Evolutionary conservation across 2,888 invertebrate genomes (phyloP), one percentile per base, ranked within the genome.

Genomic region (Acronicta aceris): DNA sequence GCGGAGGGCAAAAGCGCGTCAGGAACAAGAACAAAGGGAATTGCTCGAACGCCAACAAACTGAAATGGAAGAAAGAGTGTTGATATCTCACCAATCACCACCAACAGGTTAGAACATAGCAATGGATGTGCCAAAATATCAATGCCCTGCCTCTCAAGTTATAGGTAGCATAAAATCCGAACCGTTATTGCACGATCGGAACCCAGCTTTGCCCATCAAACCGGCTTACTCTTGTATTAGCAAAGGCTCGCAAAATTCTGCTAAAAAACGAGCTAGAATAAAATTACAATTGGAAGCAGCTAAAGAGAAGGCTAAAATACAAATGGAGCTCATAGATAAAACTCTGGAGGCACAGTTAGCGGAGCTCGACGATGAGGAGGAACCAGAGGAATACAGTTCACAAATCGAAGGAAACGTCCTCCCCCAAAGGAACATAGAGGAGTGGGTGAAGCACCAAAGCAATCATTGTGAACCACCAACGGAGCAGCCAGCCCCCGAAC

Each of bases 311-410:
- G 43, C 43, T 6, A 17, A 43, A 17, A 43, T 43, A 12, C 43
- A 43, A 6, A 17, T 43, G 17, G 43, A 43, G 43, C 43, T 43
- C 12, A 43, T 43, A 12, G 43, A 43, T 5, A 17, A 21, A 21
- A 43, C 17, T 9, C 21, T 43, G 12, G 43, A 43, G 12, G 43
- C 43, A 6, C 17, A 43, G 21, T 13, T 43, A 21, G 43, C 43
- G 21, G 43, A 17, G 21, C 42, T 42, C 42, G 16, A 16, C 42
- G 42, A 42, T 9, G 42, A 42, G 42, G 42, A 42, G 17, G 42
- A 42, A 42, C 10, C 8, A 42, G 9, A 42, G 17, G 42, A 17
- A 42, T 42, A 42, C 42, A 42, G 42, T 42, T 42, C 42, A 42
- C 42, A 42, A 17, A 12, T 12, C 42, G 17, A 42, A 17, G 42